Conservation (phyloP, 2,888 invertebrate species). For the Poecilus cupreus region DNA sequence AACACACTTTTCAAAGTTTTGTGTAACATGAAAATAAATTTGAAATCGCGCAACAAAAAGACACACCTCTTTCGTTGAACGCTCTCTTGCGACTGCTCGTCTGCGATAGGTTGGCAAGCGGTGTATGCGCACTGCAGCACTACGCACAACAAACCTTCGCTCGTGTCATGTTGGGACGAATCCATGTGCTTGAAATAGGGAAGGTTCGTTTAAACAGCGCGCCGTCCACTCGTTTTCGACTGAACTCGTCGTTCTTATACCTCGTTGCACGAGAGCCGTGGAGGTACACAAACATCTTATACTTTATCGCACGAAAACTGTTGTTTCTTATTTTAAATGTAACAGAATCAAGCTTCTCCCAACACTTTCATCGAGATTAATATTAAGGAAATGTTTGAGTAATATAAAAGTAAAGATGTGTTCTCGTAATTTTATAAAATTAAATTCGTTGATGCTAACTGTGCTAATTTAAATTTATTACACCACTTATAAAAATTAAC, state of each 20-base stretch:
- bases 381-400: too few relatives aligned
- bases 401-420: too few relatives aligned
- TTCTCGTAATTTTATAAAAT: too few relatives aligned
- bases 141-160: slow-evolving; percentile 54
- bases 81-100: slow-evolving; percentile 54
- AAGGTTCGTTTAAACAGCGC: slow-evolving; percentile 53
- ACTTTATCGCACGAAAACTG: neutral
- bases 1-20: slow-evolving; percentile 18
- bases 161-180: slow-evolving; percentile 58
- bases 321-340: too few relatives aligned
- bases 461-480: too few relatives aligned
- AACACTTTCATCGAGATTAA: too few relatives aligned
- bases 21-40: slow-evolving; percentile 9
- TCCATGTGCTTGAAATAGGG: slow-evolving; percentile 56
- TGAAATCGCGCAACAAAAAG: slow-evolving; percentile 15
- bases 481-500: too few relatives aligned
- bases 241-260: slow-evolving; percentile 38
- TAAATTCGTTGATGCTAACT: too few relatives aligned
- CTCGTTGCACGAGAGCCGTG: neutral
- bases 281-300: slow-evolving; percentile 33
- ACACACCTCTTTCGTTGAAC: slow-evolving; percentile 43
- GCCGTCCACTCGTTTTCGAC: slow-evolving; percentile 41
- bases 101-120: slow-evolving; percentile 47
- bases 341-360: neutral
- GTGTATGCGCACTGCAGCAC: slow-evolving; percentile 51